Evolutionary conservation across 2,113 vertebrate species (phyloP), one percentile per base, ranked within the genome.

Genomic region (Periophthalmus modestus): DNA sequence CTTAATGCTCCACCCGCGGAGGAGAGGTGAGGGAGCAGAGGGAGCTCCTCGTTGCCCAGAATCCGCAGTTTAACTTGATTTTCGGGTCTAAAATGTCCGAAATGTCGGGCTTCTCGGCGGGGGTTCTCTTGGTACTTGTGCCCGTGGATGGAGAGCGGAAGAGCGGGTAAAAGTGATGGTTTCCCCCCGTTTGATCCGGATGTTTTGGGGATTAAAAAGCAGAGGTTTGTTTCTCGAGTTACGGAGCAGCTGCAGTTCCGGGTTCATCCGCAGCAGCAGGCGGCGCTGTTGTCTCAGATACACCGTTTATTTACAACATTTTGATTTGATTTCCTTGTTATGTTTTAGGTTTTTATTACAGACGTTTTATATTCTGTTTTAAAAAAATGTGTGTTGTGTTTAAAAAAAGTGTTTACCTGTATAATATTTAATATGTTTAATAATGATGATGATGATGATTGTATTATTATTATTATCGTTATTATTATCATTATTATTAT

Each of bases 271-370:
- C 4, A 57, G 70, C 36, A 4, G 19, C 33, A 34, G 18, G 72
- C 5, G 80, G 85, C 85, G 85, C 84, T 77, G 88, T 12, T 13
- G 82, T 19, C 66, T 62, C 7, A 39, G 5, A 39, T 39, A 7
- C 36, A 4, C 36, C 36, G 5, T 39, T 39, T 39, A 39, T 39
- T 39, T 39, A 39, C 36, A 0, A 39, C 36, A 7, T 36, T 36
- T 36, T 36, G 7, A 5, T 39, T 39, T 39, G 28, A 28, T 28
- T 28, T 28, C 28, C 1, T 28, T 28, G 28, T 28, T 28, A 28
- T 28, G 9, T 39, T 39, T 39, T 39, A 4, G 36, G 36, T 39
- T 39, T 39, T 39, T 39, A 39, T 39, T 39, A 39, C 4, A 39
- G 36, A 5, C 36, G 5, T 39, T 39, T 39, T 39, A 9, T 39